Conservation (phyloP, 2,888 invertebrate species). For the Odontocerum albicorne region DNA sequence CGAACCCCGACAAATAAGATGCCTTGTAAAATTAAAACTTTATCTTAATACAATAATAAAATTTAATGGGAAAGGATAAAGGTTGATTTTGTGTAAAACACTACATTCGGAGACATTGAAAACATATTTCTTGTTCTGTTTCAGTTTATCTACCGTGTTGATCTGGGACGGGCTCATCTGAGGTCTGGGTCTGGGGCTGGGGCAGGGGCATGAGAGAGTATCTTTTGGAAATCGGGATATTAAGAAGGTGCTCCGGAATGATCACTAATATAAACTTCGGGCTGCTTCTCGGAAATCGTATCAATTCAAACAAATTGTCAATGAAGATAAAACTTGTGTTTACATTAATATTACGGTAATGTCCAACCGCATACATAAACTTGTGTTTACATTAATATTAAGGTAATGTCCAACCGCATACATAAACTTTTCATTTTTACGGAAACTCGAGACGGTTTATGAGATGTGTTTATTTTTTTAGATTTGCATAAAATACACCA, state of each 20-base stretch:
- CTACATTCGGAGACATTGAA: conserved; percentile 18
- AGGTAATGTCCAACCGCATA: too few species aligned
- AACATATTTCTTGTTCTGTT: conserved; percentile 27
- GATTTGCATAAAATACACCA: too few species aligned
- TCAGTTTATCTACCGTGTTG: conserved; percentile 23
- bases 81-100: conserved; percentile 20
- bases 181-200: not conserved
- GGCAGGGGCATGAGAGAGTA: too few species aligned
- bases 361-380: too few species aligned
- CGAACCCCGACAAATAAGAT: conserved; percentile 22
- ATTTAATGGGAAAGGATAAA: conserved; percentile 24
- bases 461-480: too few species aligned
- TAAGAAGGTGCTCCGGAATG: conserved; percentile 6
- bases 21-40: conserved; percentile 28
- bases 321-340: too few species aligned
- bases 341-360: too few species aligned
- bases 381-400: too few species aligned
- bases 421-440: too few species aligned
- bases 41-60: conserved; percentile 29
- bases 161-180: conserved; percentile 11
- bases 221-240: conserved; percentile 11
- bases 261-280: conserved; percentile 17
- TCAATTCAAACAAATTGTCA: conserved; percentile 6
- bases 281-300: conserved; percentile 16
- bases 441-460: too few species aligned